Percentiles rank a stretch among this genome's conserved stretches.
phyloP scores from a whole-genome alignment of 2,888 invertebrate species.

The Ennomos erosarius region DNA sequence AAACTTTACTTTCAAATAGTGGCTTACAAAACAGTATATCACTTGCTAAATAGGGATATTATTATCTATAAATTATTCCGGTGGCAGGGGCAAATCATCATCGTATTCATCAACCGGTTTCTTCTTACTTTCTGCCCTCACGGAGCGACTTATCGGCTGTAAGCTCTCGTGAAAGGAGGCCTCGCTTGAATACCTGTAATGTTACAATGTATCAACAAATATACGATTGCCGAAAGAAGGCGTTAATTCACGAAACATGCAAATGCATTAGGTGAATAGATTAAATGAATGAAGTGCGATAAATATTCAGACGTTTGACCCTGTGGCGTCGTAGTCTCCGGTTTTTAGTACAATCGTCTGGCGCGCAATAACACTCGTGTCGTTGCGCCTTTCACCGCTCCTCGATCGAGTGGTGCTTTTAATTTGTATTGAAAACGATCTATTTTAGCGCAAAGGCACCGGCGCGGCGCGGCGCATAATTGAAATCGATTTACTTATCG shows the following conservation, averaged over 20 bases:
- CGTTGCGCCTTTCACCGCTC: slow-evolving; percentile 21
- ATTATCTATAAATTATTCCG: slow-evolving; percentile 55
- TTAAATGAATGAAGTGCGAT: slow-evolving; percentile 62
- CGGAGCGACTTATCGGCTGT: slow-evolving; percentile 56
- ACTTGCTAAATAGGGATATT: neutral
- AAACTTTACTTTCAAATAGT: slow-evolving; percentile 14
- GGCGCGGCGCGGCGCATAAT: neutral
- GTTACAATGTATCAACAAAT: slow-evolving; percentile 8
- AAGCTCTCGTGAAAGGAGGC: slow-evolving; percentile 50
- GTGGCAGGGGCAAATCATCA: slow-evolving; percentile 78
- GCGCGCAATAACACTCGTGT: slow-evolving; percentile 50
- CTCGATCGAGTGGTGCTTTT: slow-evolving; percentile 16
- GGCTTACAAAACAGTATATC: slow-evolving; percentile 15
- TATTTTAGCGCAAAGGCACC: neutral
- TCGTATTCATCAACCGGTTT: slow-evolving; percentile 67
- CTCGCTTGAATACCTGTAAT: slow-evolving; percentile 47
- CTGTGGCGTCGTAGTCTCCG: slow-evolving; percentile 46
- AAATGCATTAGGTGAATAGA: slow-evolving; percentile 56
- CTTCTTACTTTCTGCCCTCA: slow-evolving; percentile 57
- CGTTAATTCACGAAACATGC: slow-evolving; percentile 27
- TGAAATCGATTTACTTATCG: neutral
- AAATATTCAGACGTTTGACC: slow-evolving; percentile 69
- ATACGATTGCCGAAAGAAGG: slow-evolving; percentile 23
- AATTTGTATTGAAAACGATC: slow-evolving; percentile 1
- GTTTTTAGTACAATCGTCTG: slow-evolving; percentile 47